Evolutionary conservation across 2,797 vertebrate genomes (phyloP), one percentile per base, ranked within the genome.

Genomic region (Enteromius mattozi): DNA sequence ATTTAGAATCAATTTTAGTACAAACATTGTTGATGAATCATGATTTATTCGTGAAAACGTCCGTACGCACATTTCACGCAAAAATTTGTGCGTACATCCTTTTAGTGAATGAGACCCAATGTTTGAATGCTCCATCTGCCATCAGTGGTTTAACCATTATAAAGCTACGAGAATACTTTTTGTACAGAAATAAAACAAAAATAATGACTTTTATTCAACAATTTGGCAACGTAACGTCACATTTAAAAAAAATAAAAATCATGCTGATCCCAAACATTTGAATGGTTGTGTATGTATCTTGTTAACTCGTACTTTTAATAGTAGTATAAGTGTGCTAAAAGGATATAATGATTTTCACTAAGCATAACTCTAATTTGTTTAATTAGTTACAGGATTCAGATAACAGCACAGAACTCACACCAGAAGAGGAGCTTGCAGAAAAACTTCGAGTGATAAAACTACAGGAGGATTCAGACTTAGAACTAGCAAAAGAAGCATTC

Each of bases 401-500:
- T 89, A 93, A 94, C 27, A 81, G 91, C 17, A 93, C 92, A 88
- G 93, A 94, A 56, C 92, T 93, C 61, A 94, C 95, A 12, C 91
- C 94, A 83, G 96, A 97, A 87, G 96, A 97, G 87, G 95, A 95
- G 85, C 85, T 94, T 86, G 95, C 93, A 90, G 96, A 96, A 88
- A 96, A 96, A 89, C 92, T 97, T 54, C 88, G 95, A 65, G 90
- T 96, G 90, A 95, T 96, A 91, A 95, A 96, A 66, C 89, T 96
- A 68, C 96, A 97, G 88, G 96, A 97, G 91, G 96, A 97, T 82
- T 90, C 96, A 0, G 96, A 96, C 87, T 93, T 97, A 35, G 95
- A 96, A 89, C 70, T 96, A 91, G 96, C 96, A 69, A 96, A 96
- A 90, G 96, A 97, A 90, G 96, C 95, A 0, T 97, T 97, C 37